Base-by-base conservation (phyloP, 2,113 vertebrate genomes). In the Solea senegalensis region DNA sequence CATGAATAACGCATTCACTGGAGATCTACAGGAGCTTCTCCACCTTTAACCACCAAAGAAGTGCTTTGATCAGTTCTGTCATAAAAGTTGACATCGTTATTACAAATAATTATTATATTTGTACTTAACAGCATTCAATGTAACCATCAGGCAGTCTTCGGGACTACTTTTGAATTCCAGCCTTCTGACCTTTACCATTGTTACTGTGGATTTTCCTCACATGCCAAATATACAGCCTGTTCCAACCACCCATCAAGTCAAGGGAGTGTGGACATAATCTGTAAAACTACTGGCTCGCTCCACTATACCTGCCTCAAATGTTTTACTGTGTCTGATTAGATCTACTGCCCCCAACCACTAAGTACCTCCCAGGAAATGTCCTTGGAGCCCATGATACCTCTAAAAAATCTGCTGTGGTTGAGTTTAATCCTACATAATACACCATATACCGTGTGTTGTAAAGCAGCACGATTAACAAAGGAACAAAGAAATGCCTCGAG, bases 231-330 rank as follows among this genome's bases (percentile, higher is more conserved):
- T 50, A 50, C 13, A 50, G 1, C 6, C 12, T n/a, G 13, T 50
- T 6, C 14, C 76, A 70, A 45, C 76, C 79, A 75, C 75, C 75
- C 67, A 77, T 86, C 77, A 81, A 87, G 86, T 75, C 44, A 68
- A 86, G 82, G 86, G 82, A 84, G 81, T 81, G 79, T 72, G 80
- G 78, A 83, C 74, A 80, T 78, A 72, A 80, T 85, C 73, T 76
- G 58, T 62, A 67, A 57, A 72, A 65, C 54, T 84, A 67, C 90
- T 92, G 87, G 87, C 90, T 93, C 90, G 89, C 88, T 88, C 79
- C 56, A 61, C 72, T 1, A 51, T 81, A 91, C 84, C 88, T 77
- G 66, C 60, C 41, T 73, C 62, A 56, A 81, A 81, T 85, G 67
- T 81, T 84, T 90, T 79, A 83, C 74, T 69, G 61, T 10, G 50